Conservation (phyloP, 2,797 vertebrate species). For the Miichthys miiuy region DNA sequence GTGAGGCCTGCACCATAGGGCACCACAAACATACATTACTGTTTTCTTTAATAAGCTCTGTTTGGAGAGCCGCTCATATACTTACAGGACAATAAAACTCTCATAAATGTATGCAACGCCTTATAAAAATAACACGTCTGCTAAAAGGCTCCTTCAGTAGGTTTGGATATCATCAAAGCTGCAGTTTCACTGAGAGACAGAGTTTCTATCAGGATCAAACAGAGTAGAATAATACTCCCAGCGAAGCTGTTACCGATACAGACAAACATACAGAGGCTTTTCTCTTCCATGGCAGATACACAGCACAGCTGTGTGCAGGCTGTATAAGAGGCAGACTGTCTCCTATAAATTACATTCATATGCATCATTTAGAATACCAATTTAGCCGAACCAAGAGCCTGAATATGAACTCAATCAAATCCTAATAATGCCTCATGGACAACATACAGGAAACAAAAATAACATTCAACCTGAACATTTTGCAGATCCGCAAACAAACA, state of each 20-base stretch:
- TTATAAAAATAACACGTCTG: constrained; percentile 66
- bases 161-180: constrained; percentile 12
- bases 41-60: constrained; percentile 86
- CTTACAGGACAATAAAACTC: constrained; percentile 70
- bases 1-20: constrained; percentile 68
- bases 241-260: too few relatives aligned
- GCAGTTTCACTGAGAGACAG: not conserved
- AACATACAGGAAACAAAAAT: not conserved
- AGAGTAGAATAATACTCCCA: not conserved
- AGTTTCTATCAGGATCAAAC: constrained; percentile 8
- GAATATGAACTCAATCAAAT: constrained; percentile 2
- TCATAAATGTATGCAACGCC: constrained; percentile 46
- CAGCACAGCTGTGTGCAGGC: not conserved
- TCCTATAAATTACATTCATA: not conserved
- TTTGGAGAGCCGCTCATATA: constrained; percentile 77
- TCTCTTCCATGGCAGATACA: not conserved
- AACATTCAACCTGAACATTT: not conserved
- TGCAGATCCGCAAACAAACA: not conserved
- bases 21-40: constrained; percentile 80
- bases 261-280: not conserved
- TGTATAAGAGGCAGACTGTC: not conserved
- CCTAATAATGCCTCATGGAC: not conserved
- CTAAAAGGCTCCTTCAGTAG: constrained; percentile 43
- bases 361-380: not conserved
- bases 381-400: not conserved